Conservation (phyloP, 1,140 invertebrate species). For the Saccostrea cuccullata region DNA sequence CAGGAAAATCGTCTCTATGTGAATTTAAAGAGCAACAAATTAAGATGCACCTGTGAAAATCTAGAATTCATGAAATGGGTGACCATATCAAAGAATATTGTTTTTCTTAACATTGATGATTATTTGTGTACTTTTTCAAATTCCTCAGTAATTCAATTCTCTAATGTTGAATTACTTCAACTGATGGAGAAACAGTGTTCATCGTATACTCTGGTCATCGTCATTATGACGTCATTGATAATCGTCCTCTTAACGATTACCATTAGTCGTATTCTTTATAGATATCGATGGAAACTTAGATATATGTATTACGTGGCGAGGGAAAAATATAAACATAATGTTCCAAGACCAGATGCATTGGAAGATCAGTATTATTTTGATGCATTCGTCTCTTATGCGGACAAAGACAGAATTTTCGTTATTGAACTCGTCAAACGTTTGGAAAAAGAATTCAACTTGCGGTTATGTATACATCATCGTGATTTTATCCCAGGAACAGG, state of each 20-base stretch:
- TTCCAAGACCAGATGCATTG: slow-evolving; percentile 9
- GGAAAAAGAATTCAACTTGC: no score
- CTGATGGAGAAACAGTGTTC: slow-evolving; percentile 30
- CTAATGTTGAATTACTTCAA: background rate
- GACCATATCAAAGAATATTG: background rate
- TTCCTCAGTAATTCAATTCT: background rate
- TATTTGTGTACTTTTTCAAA: background rate
- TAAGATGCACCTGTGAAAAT: background rate
- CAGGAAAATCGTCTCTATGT: no score
- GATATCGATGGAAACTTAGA: background rate
- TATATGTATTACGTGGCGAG: background rate
- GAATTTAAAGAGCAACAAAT: no score
- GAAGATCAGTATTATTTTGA: slow-evolving; percentile 47
- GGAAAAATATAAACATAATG: background rate
- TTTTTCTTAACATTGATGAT: background rate
- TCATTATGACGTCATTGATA: background rate
- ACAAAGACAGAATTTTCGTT: background rate
- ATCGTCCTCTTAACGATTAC: background rate
- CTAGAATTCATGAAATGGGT: slow-evolving; percentile 36
- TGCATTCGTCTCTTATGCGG: slow-evolving; percentile 66
- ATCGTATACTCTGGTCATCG: background rate
- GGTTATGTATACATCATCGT: no score
- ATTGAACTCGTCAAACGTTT: no score
- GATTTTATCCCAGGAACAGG: no score
- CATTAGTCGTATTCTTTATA: background rate